Base-by-base conservation (phyloP, 2,888 invertebrate species). In the Zygaena filipendulae region DNA sequence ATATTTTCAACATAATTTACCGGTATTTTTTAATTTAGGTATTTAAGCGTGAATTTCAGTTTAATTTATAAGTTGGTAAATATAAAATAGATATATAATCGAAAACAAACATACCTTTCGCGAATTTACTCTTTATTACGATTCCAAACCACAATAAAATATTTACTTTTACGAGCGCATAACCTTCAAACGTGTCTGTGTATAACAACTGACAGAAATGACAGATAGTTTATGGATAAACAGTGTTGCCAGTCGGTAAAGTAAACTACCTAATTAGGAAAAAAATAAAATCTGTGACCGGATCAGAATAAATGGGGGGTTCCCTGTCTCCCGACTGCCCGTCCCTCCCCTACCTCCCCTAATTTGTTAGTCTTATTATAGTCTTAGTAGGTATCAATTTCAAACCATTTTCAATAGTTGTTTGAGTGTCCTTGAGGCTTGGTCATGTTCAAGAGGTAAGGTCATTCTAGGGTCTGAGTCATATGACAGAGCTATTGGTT, bases 271-370 rank as follows among this genome's bases (percentile, higher is more conserved):
- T 27, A 27, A 24, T 10, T 12, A 27, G 8, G 16, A 23, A 28
- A 35, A 28, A 26, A 29, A n/a, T n/a, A n/a, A 31, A 18, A 31
- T 35, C 27, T 31, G 13, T 22, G 24, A 28, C 16, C 18, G 11
- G 9, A 27, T 27, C 22, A 24, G 30, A 30, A 34, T 25, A 23
- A 36, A 27, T 23, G 27, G 30, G 27, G 36, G 32, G 32, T 36
- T 30, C 36, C 32, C 30, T 27, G 28, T 28, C 32, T 36, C 32
- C 30, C 36, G 16, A 30, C 36, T 32, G 32, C 30, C 36, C 30
- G 22, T 27, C 20, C 27, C 36, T 36, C 36, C 36, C 32, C 36
- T 36, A 36, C 32, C n/a, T n/a, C n/a, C n/a, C n/a, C n/a, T n/a
- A n/a, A n/a, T n/a, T n/a, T n/a, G n/a, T n/a, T n/a, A n/a, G n/a